Evolutionary conservation across 2,113 vertebrate genomes (phyloP), one percentile per base, ranked within the genome.

Genomic region (Peromyscus maniculatus): DNA sequence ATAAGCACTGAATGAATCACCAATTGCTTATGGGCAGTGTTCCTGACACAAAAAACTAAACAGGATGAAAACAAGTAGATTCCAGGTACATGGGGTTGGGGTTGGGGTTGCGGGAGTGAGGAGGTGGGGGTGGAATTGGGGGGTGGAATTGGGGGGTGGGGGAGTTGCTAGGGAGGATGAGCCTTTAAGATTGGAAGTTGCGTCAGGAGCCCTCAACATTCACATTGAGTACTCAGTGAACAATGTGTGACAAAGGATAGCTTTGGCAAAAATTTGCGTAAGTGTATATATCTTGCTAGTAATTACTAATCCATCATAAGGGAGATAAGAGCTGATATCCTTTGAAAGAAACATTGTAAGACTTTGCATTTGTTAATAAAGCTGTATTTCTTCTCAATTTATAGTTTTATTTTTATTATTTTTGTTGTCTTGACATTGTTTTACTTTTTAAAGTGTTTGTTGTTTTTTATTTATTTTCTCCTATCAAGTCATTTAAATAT

Each of bases 351-450:
- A 79, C 13, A 2, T 6, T 46, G 12, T 46, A 52, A 80, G 21
- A 31, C 79, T 95, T 87, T 82, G 19, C 17, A 75, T 67, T 82
- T 78, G 43, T 62, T 66, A 24, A 90, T 83, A 28, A 83, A 78
- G 21, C 22, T 74, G 33, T 22, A 71, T 88, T 88, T 72, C 21
- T 13, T 72, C 33, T 72, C 52, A 91, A 13, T 64, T 91, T 88
- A 43, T 11, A 78, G 59, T 26, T 87, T 91, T 52, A 91, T 26
- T 83, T 71, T 83, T 75, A 67, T 49, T 67, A 84, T 91, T 90
- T 95, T 84, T 75, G 57, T 75, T 80, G 17, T 59, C 74, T 26
- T 88, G 55, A 69, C 12, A 82, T 91, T 64, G 86, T 71, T 94
- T 93, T 16, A 78, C 87, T 96, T 91, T 21, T 88, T 71, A 79